A percentile compares a stretch with the other conserved stretches of the same genome.
Conservation (phyloP, 2,797 vertebrate genomes). For the Discoglossus pictus region DNA sequence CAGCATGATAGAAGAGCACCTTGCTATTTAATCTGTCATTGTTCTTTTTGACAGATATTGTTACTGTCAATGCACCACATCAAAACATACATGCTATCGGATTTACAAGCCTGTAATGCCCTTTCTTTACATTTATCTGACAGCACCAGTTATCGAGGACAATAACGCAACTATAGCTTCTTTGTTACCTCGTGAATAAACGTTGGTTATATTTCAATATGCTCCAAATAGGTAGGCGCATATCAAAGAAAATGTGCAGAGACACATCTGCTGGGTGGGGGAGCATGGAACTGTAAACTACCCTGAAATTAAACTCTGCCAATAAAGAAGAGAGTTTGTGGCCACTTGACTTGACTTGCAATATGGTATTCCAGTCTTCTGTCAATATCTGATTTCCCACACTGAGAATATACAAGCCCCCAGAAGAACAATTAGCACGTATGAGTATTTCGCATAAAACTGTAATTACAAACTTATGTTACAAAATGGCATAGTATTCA, state of each 20-base stretch:
- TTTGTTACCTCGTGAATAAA: slow-evolving; percentile 20
- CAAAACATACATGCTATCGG: slow-evolving; percentile 55
- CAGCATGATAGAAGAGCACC: slow-evolving; percentile 52
- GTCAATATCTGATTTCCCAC: slow-evolving; percentile 16
- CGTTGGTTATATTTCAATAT: not conserved
- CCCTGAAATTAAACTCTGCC: slow-evolving; percentile 30
- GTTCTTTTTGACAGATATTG: slow-evolving; percentile 56
- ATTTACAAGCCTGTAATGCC: slow-evolving; percentile 44
- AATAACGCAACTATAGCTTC: slow-evolving; percentile 42
- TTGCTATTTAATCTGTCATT: slow-evolving; percentile 57
- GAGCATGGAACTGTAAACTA: slow-evolving; percentile 20
- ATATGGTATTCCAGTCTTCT: slow-evolving; percentile 3
- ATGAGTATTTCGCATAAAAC: slow-evolving; percentile 12
- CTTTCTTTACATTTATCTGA: slow-evolving; percentile 53
- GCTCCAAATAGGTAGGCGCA: not conserved
- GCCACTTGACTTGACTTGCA: slow-evolving; percentile 26
- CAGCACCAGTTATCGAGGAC: slow-evolving; percentile 50
- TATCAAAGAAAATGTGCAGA: slow-evolving; percentile 15
- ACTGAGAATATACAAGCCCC: slow-evolving; percentile 5
- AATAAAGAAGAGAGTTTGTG: slow-evolving; percentile 23
- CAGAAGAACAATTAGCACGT: slow-evolving; percentile 11
- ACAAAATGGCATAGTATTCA: no score
- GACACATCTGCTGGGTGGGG: slow-evolving; percentile 38
- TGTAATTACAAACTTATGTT: slow-evolving; percentile 11
- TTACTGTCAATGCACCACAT: slow-evolving; percentile 55